phyloP scores from a whole-genome alignment of 2,888 invertebrate species.

The Punctoribates punctum region DNA sequence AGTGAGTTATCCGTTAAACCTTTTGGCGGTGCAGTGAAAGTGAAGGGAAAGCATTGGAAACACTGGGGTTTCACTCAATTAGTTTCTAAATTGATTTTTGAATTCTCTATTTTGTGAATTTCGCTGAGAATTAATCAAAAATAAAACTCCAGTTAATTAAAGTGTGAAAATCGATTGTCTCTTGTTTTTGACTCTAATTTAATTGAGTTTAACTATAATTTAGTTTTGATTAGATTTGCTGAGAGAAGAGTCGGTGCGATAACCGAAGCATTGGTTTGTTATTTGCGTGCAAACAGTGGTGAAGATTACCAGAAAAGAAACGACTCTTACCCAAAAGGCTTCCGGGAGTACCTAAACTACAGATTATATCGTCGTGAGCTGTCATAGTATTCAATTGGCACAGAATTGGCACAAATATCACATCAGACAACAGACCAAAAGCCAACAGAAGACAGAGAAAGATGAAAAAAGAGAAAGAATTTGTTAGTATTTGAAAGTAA shows the following conservation, averaged over 20 bases:
- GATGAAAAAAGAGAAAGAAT: conserved; percentile 8
- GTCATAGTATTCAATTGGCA: neutral
- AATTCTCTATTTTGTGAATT: too few relatives aligned
- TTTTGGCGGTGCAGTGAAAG: too few relatives aligned
- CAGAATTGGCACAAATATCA: neutral
- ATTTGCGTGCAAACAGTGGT: conserved; percentile 18
- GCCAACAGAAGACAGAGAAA: neutral
- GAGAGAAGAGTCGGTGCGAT: neutral
- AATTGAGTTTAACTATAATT: neutral
- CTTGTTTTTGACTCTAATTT: neutral
- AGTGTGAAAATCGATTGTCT: too few relatives aligned
- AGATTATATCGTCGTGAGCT: conserved; percentile 32
- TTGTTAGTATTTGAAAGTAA: neutral
- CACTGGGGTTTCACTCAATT: too few relatives aligned
- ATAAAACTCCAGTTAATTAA: too few relatives aligned
- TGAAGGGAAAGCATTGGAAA: too few relatives aligned
- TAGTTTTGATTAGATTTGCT: neutral
- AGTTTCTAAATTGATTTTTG: too few relatives aligned
- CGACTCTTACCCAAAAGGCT: conserved; percentile 28
- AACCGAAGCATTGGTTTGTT: neutral
- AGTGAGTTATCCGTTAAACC: too few relatives aligned
- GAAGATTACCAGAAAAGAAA: neutral
- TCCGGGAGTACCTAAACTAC: conserved; percentile 37
- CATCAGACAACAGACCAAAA: neutral
- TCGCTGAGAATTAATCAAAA: too few relatives aligned